These are phyloP conservation scores for Chrysopa pallens DNA, from an alignment of 1,140 invertebrate genomes.

Conservation along the genomic window DNA sequence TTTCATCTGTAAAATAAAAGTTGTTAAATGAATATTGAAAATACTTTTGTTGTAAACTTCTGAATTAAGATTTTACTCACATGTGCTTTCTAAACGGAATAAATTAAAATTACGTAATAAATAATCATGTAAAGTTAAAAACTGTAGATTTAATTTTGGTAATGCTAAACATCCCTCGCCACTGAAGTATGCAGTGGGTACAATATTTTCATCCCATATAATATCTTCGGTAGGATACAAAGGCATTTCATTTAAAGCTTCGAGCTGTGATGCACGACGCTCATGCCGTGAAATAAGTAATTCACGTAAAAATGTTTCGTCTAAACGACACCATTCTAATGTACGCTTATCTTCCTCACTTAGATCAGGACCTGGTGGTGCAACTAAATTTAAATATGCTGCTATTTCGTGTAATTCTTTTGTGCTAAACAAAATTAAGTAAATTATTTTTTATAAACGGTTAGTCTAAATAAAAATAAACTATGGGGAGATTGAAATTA, in stretches of 20 bases:
- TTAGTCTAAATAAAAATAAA: no score
- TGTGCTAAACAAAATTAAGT: slow-evolving; percentile 32
- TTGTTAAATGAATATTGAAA: not conserved
- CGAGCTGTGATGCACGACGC: slow-evolving; percentile 74
- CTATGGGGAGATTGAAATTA: no score
- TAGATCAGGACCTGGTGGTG: slow-evolving; percentile 34
- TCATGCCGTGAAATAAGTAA: slow-evolving; percentile 80
- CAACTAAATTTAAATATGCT: slow-evolving; percentile 70
- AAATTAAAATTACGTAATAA: slow-evolving; percentile 93
- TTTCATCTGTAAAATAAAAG: slow-evolving; percentile 61
- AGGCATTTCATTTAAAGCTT: slow-evolving; percentile 94
- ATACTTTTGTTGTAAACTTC: no score
- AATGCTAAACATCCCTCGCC: slow-evolving; percentile 89
- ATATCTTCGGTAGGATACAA: slow-evolving; percentile 96
- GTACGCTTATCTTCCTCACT: slow-evolving; percentile 10
- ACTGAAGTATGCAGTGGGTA: slow-evolving; percentile 93
- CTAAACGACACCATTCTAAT: slow-evolving; percentile 52
- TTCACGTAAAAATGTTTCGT: slow-evolving; percentile 69
- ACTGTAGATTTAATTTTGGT: slow-evolving; percentile 96
- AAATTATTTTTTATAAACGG: slow-evolving; percentile 1
- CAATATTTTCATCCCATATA: slow-evolving; percentile 98
- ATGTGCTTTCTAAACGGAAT: slow-evolving; percentile 95
- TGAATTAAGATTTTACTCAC: slow-evolving; percentile 46
- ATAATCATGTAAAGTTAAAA: slow-evolving; percentile 97
- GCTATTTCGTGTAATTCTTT: slow-evolving; percentile 71